Base-by-base conservation (phyloP, 1,140 invertebrate species). In the Cataglyphis hispanica region DNA sequence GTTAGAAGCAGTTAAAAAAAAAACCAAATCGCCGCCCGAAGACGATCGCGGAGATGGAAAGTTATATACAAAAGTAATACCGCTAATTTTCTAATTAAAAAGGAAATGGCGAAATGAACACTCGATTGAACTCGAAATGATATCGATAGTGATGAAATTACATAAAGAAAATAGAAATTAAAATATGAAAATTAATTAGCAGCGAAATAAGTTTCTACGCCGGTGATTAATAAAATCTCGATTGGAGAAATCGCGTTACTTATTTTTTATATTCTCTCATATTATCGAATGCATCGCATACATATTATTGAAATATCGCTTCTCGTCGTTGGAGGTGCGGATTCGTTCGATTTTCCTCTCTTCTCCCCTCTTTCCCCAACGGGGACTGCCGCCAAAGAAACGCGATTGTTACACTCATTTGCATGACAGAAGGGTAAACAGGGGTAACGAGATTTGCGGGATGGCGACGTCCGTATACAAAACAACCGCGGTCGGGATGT, bases 401-500 rank as follows among this genome's bases (percentile, higher is more conserved):
- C 85, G 86, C 86, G 89, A 88, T 91, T 87, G 87, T 91, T 88
- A 76, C 84, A 88, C 70, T 87, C 81, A 94, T 93, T 94, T 93
- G 92, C 92, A 94, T 94, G 86, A 94, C 93, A 93, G 85, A 89
- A 87, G 87, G 81, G 89, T 90, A 93, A 93, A 93, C 93, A 92
- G 87, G 81, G 90, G 78, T 89, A 91, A 93, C 90, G 81, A 91
- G 90, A 92, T 92, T 92, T 91, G 85, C 70, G 84, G 90, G 86
- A 67, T 86, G 90, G 87, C 86, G 90, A 87, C 87, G 69, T 81
- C 76, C 83, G 64, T 84, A 89, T 83, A 80, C 72, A 78, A 78
- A 87, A 89, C 87, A 87, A 87, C 84, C 85, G 85, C 86, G 86
- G 66, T 86, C 43, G 78, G 90, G 86, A 87, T 91, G 91, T 90